phyloP scores from a whole-genome alignment of 2,888 invertebrate species.

The Spodoptera picta region DNA sequence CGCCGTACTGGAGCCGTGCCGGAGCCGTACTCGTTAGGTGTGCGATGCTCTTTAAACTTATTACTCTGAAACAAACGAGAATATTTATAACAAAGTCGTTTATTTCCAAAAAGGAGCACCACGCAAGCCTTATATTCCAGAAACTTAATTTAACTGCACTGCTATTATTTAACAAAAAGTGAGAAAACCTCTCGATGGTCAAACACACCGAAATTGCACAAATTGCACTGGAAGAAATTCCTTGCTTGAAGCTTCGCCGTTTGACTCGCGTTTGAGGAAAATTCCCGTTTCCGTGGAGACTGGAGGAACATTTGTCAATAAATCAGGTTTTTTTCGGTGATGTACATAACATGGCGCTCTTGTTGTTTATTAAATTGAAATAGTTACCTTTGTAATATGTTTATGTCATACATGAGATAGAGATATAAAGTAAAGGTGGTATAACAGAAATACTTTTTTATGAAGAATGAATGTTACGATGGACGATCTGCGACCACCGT shows the following conservation, averaged over 20 bases:
- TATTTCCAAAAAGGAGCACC: not conserved
- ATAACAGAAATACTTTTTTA: no score
- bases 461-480: no score
- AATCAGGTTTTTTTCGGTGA: constrained; percentile 21
- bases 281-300: constrained; percentile 25
- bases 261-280: constrained; percentile 29
- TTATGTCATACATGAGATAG: not conserved
- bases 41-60: no score
- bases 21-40: no score
- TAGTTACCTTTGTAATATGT: constrained; percentile 12
- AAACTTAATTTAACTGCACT: constrained; percentile 27
- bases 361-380: constrained; percentile 33
- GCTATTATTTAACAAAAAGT: constrained; percentile 16
- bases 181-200: constrained; percentile 17
- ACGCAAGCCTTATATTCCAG: constrained; percentile 7
- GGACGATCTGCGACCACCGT: no score
- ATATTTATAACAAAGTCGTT: no score
- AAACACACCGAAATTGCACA: constrained; percentile 32
- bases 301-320: constrained; percentile 29
- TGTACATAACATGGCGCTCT: constrained; percentile 4
- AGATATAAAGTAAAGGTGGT: no score
- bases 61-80: not conserved
- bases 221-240: constrained; percentile 33
- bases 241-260: constrained; percentile 13
- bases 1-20: no score